Base-by-base conservation (phyloP, 2,888 invertebrate species). In the Atethmia centrago region DNA sequence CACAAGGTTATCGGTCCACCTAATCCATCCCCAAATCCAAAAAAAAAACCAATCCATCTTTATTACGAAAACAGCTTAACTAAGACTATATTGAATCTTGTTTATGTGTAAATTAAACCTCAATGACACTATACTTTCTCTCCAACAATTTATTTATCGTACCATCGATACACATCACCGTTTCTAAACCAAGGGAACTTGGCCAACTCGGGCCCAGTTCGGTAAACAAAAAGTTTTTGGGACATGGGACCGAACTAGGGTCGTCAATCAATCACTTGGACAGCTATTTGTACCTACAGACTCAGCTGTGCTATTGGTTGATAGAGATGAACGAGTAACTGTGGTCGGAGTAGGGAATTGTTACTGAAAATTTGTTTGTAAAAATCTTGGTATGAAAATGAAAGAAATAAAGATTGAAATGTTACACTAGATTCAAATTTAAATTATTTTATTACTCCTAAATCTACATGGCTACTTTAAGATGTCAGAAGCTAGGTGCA, bases 181-280 rank as follows among this genome's bases (percentile, higher is more conserved):
- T 69, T 64, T 55, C 65, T 66, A 55, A 80, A 79, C 77, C 51
- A 79, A 73, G 67, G 40, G 76, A 90, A 90, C 84, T 89, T 86
- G 69, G 61, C 47, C 74, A 85, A 87, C 84, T 87, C 78, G 74
- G 19, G 40, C 72, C 67, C 80, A 83, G 88, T 87, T 82, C 80
- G 77, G 89, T 89, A 92, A 92, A 93, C 93, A 94, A 93, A 93
- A 94, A 93, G 85, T 93, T 93, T 75, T 87, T 62, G 86, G 88
- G 90, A 88, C 88, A 88, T 85, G 86, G 83, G 87, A 85, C 83
- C 80, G 80, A 91, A 91, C 91, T 88, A 88, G 88, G 82, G 86
- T 83, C 92, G 92, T 94, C 93, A 85, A 94, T 94, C 93, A 94
- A 93, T 94, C 93, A 90, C 76, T 71, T 71, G 66, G 89, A 88